Base-by-base conservation (phyloP, 2,797 vertebrate genomes). In the Premnoplex brunnescens region DNA sequence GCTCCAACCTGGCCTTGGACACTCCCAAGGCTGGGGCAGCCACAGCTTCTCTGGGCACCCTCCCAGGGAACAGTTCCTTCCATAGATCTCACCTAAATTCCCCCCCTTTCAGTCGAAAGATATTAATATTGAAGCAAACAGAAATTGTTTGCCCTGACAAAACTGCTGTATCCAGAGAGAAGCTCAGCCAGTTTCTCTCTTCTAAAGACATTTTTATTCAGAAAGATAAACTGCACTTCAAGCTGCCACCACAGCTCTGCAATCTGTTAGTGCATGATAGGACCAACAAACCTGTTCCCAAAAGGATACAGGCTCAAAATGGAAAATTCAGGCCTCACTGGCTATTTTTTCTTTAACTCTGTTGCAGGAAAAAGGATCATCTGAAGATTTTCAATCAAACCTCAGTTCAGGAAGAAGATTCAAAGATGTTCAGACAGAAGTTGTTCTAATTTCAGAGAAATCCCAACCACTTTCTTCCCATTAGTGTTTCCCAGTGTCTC, bases 211-310 rank as follows among this genome's bases (percentile, higher is more conserved):
- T 55, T 89, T 91, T 82, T 78, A 58, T 37, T 60, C 68, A 48
- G 36, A 80, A 72, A 85, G 58, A 92, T n/a, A 89, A 87, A 93
- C 43, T 68, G 30, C 60, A 60, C 48, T 77, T 60, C 67, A 51
- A 89, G 76, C 72, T 77, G 75, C 54, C 86, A 87, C 75, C 5
- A 7, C 20, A 94, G 67, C 72, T 83, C 87, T 87, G 49, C 92
- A 95, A 83, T 77, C 85, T 92, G 89, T 76, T 84, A 75, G 68
- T 8, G 46, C 46, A 32, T 8, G 49, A 1, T 12, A 95, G 89
- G 87, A 87, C 59, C 94, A 96, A 82, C 81, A 85, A 89, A 72
- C 60, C 85, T 46, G 78, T 37, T 96, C 68, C 75, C 75, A 48
- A 59, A 85, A 82, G 75, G 49, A 93, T 34, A 62, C 0, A 3